Base-by-base conservation (phyloP, 2,113 vertebrate genomes). In the Pelecanus crispus region DNA sequence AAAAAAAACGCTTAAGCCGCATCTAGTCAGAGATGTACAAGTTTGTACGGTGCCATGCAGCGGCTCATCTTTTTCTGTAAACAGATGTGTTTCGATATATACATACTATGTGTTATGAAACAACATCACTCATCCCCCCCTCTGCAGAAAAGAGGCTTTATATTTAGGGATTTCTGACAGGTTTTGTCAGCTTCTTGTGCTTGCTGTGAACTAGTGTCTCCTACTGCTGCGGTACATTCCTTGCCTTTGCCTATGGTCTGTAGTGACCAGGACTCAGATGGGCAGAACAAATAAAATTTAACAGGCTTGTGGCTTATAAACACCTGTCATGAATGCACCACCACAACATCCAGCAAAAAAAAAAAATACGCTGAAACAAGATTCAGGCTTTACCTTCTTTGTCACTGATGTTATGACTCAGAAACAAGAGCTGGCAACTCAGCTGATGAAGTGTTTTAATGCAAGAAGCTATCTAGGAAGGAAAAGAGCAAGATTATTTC, bases 1-100 rank as follows among this genome's bases (percentile, higher is more conserved):
- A 0, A 1, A 40, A 62, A 11, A 40, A 62, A 11, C 7, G 3
- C 45, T 62, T 36, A 6, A 8, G 2, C 67, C 12, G 0, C 13
- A 10, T 55, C 42, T 38, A 44, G 24, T 83, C 80, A 58, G 32
- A 70, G 22, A 73, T 17, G 18, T 11, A 9, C 28, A 11, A 0
- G 44, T 73, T 50, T 4, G 5, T 34, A 5, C 24, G 11, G 50
- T 66, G 62, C 80, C 63, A 15, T 40, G 63, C 42, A 44, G 16
- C 9, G 32, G 55, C 62, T 92, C 31, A 7, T 49, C 71, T 74
- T 74, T 45, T 66, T 16, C 56, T 52, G 70, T 25, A 36, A 75
- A 20, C 44, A 55, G 65, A 47, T 79, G 49, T 72, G 44, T 71
- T 95, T 88, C 36, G 68, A 74, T 55, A 25, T 38, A 45, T 3